Conservation (phyloP, 1,140 invertebrate genomes). For the Drosophila yakuba region DNA sequence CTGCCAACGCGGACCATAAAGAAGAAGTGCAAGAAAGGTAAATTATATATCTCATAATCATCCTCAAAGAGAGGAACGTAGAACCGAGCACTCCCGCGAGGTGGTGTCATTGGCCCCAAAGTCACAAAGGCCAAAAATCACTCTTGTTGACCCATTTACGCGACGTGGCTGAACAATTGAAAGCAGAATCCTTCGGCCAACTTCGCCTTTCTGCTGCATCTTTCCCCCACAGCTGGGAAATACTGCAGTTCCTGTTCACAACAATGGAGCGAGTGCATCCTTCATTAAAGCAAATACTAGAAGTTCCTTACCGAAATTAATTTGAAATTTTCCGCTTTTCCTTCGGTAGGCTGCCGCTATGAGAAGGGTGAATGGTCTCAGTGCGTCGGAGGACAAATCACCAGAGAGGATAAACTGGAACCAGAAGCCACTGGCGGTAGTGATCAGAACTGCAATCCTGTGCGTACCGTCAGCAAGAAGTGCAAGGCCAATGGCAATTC, state of each 20-base stretch:
- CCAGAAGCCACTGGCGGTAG: constrained; percentile 86
- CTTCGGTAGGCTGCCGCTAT: constrained; percentile 89
- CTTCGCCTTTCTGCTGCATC: no score
- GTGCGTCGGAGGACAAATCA: constrained; percentile 88
- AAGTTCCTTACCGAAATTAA: background rate
- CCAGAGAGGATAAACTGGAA: constrained; percentile 89
- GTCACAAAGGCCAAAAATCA: background rate
- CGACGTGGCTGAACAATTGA: no score
- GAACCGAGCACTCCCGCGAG: background rate
- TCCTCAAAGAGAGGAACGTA: background rate
- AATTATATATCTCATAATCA: background rate
- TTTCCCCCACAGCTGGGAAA: background rate
- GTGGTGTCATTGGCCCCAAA: background rate
- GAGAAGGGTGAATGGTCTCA: constrained; percentile 93
- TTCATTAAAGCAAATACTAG: background rate
- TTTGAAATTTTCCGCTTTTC: background rate
- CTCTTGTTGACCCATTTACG: background rate
- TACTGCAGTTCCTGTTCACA: constrained; percentile 6
- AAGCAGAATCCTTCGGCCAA: no score
- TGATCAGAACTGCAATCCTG: constrained; percentile 87
- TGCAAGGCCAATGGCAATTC: constrained; percentile 86
- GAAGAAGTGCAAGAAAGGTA: constrained; percentile 96
- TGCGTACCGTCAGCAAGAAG: constrained; percentile 86
- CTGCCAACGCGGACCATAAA: constrained; percentile 92
- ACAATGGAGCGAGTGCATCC: background rate